Evolutionary conservation across 2,113 vertebrate species (phyloP).

Genomic region (Spea multiplicata): DNA sequence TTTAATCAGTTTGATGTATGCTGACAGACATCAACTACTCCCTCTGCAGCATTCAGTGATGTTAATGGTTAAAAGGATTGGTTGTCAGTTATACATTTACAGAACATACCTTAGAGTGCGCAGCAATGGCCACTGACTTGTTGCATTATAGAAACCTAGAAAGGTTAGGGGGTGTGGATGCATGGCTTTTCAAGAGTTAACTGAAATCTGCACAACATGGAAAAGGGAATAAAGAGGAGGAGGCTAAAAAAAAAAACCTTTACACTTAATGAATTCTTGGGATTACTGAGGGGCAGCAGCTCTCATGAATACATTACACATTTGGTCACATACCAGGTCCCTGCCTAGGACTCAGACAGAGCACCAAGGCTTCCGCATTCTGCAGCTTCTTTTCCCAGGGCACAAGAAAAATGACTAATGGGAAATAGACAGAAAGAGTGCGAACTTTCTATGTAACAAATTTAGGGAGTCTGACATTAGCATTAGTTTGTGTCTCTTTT

Average conservation of each 20-base stretch:
- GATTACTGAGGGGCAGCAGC: slow-evolving; percentile 22
- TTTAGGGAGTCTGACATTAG: background rate
- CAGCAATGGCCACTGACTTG: too few relatives aligned
- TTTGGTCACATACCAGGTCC: slow-evolving; percentile 52
- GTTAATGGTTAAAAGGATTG: too few relatives aligned
- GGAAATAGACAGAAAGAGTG: background rate
- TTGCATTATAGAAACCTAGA: too few relatives aligned
- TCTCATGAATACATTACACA: slow-evolving; percentile 61
- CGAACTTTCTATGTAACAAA: background rate
- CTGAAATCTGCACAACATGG: too few relatives aligned
- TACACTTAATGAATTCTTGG: slow-evolving; percentile 8
- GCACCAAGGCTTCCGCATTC: slow-evolving; percentile 54
- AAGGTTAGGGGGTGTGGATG: too few relatives aligned
- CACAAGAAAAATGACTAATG: slow-evolving; percentile 11
- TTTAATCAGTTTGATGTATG: too few relatives aligned
- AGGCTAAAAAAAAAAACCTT: background rate
- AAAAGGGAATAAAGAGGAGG: too few relatives aligned
- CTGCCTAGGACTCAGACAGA: slow-evolving; percentile 49
- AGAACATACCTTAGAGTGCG: too few relatives aligned
- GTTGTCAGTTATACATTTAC: too few relatives aligned
- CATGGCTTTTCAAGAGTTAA: too few relatives aligned
- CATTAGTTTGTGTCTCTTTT: background rate
- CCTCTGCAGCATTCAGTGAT: too few relatives aligned
- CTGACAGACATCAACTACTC: too few relatives aligned
- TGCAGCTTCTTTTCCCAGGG: slow-evolving; percentile 43